A percentile compares a stretch with the other conserved stretches of the same genome.
phyloP scores from a whole-genome alignment of 2,113 vertebrate species.

The Sylvietta virens region DNA sequence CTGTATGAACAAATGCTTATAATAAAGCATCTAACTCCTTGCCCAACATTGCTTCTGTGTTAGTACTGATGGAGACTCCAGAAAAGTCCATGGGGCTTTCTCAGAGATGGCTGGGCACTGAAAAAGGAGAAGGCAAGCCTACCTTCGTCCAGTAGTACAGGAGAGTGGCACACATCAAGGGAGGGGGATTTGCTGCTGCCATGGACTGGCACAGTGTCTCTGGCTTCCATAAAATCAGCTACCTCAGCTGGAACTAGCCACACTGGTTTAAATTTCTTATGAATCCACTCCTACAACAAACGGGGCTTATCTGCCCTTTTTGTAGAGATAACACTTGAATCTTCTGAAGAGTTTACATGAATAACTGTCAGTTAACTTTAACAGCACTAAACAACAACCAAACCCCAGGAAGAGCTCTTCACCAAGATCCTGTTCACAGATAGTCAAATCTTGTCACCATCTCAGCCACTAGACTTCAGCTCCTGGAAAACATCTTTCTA shows the following conservation, averaged over 20 bases:
- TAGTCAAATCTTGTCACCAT: neutral
- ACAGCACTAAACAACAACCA: neutral
- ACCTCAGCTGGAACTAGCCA: neutral
- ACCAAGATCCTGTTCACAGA: neutral
- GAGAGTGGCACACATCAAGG: neutral
- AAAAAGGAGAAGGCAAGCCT: neutral
- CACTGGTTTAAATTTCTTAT: neutral
- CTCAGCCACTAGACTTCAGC: neutral
- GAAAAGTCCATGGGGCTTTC: neutral
- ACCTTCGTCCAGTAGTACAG: neutral
- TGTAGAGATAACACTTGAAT: neutral
- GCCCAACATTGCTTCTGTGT: accelerated
- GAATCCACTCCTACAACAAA: neutral
- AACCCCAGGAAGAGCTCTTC: neutral
- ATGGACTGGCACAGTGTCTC: neutral
- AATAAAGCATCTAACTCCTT: neutral
- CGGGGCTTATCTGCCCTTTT: neutral
- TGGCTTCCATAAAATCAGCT: neutral
- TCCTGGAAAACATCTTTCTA: neutral
- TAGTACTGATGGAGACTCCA: accelerated
- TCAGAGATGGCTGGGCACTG: accelerated
- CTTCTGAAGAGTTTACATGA: neutral
- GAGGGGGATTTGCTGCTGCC: neutral
- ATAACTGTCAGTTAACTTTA: neutral
- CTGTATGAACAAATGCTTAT: neutral